Base-by-base conservation (phyloP, 1,140 invertebrate genomes). In the Cotesia chilonis region DNA sequence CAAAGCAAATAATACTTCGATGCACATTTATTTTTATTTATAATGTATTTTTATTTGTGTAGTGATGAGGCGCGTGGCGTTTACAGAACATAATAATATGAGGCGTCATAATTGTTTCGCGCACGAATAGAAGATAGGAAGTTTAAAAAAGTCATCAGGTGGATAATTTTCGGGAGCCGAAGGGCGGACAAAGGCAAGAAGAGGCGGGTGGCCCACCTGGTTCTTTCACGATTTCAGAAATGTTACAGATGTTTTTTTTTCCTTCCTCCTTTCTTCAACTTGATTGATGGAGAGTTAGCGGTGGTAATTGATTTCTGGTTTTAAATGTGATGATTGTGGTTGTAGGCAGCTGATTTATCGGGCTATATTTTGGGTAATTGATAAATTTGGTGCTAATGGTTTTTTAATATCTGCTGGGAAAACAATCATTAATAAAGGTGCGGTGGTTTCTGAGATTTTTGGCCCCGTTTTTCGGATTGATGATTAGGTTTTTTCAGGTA, bases 41-140 rank as follows among this genome's bases (percentile, higher is more conserved):
- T 28, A 28, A 1, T 28, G 20, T 28, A 28, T 28, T 28, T 28
- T 28, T 28, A 28, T 28, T 28, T 28, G 28, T 28, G 28, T 28
- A 3, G 28, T 3, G 28, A 1, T 28, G 9, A 20, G 59, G 20
- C 59, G 20, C 59, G 59, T 60, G 59, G n/a, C 59, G 3, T 57
- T 3, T 17, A 57, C 55, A 57, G 12, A 17, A 17, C 28, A 28
- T 28, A 28, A 28, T 28, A 28, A 28, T 28, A 28, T 28, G 1
- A 28, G 28, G 28, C 28, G n/a, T 60, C 59, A 20, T 60, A 60
- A 60, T 60, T 60, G 59, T 60, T 60, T 60, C 20, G 4, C 28
- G 14, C 59, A 60, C 59, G 59, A 20, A 60, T 17, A n/a, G 12
- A 55, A 9, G 54, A n/a, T n/a, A n/a, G 54, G n/a, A n/a, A 6